A percentile compares a stretch with the other conserved stretches of the same genome.
Evolutionary conservation across 2,113 vertebrate species (phyloP).

Genomic region (Cygnus buccinator): DNA sequence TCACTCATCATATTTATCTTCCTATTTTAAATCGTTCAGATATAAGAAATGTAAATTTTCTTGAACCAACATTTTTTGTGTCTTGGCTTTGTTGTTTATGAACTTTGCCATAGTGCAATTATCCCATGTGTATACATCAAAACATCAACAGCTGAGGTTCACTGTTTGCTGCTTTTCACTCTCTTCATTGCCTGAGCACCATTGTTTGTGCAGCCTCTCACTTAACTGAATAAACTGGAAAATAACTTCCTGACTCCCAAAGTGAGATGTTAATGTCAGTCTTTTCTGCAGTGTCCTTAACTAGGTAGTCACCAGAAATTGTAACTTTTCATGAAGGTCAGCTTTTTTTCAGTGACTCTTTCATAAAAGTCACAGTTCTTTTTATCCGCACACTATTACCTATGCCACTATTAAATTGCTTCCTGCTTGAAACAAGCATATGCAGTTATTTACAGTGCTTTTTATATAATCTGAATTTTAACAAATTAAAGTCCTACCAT

Average conservation of each 20-base stretch:
- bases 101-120: not conserved
- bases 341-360: slow-evolving; percentile 10
- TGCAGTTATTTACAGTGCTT: not conserved
- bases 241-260: not conserved
- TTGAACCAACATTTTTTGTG: not conserved
- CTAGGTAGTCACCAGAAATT: not conserved
- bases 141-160: not conserved
- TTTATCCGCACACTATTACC: not conserved
- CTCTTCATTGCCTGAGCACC: not conserved
- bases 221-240: not conserved
- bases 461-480: not conserved
- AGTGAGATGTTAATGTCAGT: not conserved
- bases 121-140: not conserved
- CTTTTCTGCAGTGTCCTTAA: not conserved
- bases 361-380: not conserved
- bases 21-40: not conserved
- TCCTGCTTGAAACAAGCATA: not conserved
- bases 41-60: not conserved
- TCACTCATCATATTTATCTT: not conserved
- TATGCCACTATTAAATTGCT: slow-evolving; percentile 5
- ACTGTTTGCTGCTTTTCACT: not conserved
- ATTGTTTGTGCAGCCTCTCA: not conserved
- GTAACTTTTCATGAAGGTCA: not conserved
- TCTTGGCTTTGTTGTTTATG: not conserved
- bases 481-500: not conserved